Conservation (phyloP, 2,888 invertebrate species). For the Drosophila gaucha region DNA sequence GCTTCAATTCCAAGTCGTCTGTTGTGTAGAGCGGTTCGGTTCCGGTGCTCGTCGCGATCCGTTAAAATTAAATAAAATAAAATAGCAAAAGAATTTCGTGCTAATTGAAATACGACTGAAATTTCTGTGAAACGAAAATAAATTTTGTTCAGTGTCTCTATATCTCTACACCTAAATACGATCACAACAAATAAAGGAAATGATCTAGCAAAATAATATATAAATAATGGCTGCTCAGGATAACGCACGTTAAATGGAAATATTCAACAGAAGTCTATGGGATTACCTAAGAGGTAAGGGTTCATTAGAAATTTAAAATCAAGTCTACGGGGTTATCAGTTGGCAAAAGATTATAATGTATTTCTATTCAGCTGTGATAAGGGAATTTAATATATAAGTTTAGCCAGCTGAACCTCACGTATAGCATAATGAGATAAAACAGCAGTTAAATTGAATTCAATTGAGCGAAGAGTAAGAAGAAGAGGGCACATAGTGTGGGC, state of each 20-base stretch:
- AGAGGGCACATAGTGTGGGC: not conserved
- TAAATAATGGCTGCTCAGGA: slow-evolving; percentile 25
- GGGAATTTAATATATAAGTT: not conserved
- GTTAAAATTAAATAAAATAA: slow-evolving; percentile 12
- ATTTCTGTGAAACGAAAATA: slow-evolving; percentile 35
- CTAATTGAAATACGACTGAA: slow-evolving; percentile 52
- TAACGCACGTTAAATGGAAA: slow-evolving; percentile 56
- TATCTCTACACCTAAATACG: not conserved
- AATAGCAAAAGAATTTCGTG: slow-evolving; percentile 28
- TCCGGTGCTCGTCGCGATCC: slow-evolving; percentile 51
- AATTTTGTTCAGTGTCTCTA: slow-evolving; percentile 20
- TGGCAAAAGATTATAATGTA: not conserved
- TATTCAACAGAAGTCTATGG: slow-evolving; percentile 28
- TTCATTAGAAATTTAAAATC: not conserved
- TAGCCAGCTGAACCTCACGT: not conserved
- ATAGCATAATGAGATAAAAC: slow-evolving; percentile 45
- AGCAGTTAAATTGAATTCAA: slow-evolving; percentile 77
- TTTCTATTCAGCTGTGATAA: not conserved
- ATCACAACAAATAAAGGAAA: slow-evolving; percentile 12
- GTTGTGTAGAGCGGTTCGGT: slow-evolving; percentile 64
- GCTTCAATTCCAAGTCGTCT: slow-evolving; percentile 69
- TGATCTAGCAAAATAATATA: slow-evolving; percentile 2
- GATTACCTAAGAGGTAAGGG: slow-evolving; percentile 57
- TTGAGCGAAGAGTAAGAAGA: slow-evolving; percentile 41
- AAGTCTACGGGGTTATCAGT: slow-evolving; percentile 4